Evolutionary conservation across 2,113 vertebrate species (phyloP).

Genomic region (Nesospiza acunhae): DNA sequence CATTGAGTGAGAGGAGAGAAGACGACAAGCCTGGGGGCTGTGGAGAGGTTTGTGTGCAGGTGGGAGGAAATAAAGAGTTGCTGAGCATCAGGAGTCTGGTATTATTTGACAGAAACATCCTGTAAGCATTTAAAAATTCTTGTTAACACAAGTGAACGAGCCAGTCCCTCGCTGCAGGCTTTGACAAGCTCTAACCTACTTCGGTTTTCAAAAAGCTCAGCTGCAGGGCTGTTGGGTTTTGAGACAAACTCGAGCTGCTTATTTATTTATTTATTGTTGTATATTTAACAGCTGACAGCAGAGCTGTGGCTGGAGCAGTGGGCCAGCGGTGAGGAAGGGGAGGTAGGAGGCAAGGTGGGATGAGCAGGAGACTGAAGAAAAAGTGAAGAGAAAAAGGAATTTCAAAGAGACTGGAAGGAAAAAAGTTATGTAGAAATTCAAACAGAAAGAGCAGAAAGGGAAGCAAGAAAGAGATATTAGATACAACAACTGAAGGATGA

Average conservation of each 20-base stretch:
- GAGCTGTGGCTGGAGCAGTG: background rate
- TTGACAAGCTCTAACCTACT: constrained; percentile 20
- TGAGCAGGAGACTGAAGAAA: background rate
- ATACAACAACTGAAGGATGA: background rate
- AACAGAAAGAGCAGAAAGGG: background rate
- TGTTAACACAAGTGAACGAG: constrained; percentile 14
- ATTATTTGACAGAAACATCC: constrained; percentile 16
- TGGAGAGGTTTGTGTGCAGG: background rate
- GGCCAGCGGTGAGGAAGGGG: background rate
- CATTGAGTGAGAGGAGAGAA: background rate
- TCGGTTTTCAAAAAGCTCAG: background rate
- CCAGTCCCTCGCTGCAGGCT: background rate
- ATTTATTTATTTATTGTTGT: background rate
- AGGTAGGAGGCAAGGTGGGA: background rate
- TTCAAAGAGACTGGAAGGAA: background rate
- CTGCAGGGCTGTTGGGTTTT: background rate
- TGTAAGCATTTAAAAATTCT: background rate
- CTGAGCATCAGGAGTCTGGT: background rate
- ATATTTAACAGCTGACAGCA: background rate
- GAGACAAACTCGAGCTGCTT: background rate
- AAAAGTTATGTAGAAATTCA: background rate
- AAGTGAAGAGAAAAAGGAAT: background rate
- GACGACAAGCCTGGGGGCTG: background rate
- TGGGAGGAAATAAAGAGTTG: background rate
- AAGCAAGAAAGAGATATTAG: background rate